Evolutionary conservation across 1,140 invertebrate genomes (phyloP).

Genomic region (Scaptomyza hsui): DNA sequence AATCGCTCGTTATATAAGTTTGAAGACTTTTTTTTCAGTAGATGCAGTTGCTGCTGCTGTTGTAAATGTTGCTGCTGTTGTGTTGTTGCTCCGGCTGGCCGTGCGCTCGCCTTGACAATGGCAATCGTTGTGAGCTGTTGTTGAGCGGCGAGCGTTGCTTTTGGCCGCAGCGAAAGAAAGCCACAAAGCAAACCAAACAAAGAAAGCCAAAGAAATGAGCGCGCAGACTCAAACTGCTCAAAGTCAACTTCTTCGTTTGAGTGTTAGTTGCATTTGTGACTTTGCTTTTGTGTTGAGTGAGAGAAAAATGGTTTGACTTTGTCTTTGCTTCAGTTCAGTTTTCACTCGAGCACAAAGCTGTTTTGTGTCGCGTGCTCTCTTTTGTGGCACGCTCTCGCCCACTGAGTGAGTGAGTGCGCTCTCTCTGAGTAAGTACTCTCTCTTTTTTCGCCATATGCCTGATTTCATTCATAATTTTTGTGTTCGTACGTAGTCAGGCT

Average conservation of each 20-base stretch:
- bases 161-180: constrained; percentile 65
- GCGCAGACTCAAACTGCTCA: constrained; percentile 64
- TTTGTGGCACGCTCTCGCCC: constrained; percentile 1
- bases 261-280: too few relatives aligned
- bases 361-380: constrained; percentile 4
- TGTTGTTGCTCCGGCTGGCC: constrained; percentile 55
- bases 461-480: constrained; percentile 73
- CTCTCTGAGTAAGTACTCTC: constrained; percentile 13
- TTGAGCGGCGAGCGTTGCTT: constrained; percentile 51
- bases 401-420: constrained; percentile 3
- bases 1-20: constrained; percentile 84
- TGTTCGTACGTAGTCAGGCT: neutral
- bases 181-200: constrained; percentile 66
- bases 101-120: constrained; percentile 83
- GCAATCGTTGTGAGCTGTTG: constrained; percentile 74
- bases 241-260: constrained; percentile 12
- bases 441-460: constrained; percentile 29
- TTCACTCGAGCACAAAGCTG: constrained; percentile 34
- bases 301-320: constrained; percentile 23
- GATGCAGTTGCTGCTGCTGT: constrained; percentile 50
- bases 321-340: constrained; percentile 8
- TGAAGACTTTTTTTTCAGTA: constrained; percentile 53
- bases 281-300: constrained; percentile 42
- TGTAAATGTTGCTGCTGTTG: constrained; percentile 24
- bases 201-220: constrained; percentile 81